Base-by-base conservation (phyloP, 1,140 invertebrate species). In the Aricia agestis region DNA sequence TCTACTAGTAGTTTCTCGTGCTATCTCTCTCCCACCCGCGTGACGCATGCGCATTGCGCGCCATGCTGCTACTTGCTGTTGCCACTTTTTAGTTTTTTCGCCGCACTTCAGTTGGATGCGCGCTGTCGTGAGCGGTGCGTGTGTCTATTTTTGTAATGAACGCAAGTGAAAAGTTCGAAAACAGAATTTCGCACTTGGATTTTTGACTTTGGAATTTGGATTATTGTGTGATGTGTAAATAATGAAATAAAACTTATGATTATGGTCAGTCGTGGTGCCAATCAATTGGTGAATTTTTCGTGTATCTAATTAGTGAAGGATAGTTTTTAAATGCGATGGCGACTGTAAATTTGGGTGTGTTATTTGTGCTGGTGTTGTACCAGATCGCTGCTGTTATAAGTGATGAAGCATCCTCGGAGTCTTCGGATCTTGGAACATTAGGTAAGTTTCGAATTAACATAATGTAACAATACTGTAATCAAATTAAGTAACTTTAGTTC, bases 261-360 rank as follows among this genome's bases (percentile, higher is more conserved):
- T 78, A 82, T 78, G 79, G 76, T 78, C 72, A 73, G 79, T 63
- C 10, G 68, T 81, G 71, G 71, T 79, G 74, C 72, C 69, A 77
- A 77, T 69, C 71, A 70, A 74, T 84, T 86, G 80, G 77, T 87
- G 82, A 81, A 79, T 82, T 79, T 70, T 73, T 82, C 74, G 79
- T 80, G 77, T 82, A 76, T 80, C 78, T 83, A 52, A 74, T 79
- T 80, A 80, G 76, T 83, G 76, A 70, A 71, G 80, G 73, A 80
- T 85, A 77, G 72, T 84, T 86, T 85, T 89, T 86, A 80, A 79
- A 72, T 76, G 79, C 73, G 70, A 90, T 90, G 88, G 87, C 87
- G 71, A 79, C 81, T 68, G 76, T 85, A 82, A 89, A 91, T 86
- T 85, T 86, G 82, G 81, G 85, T 81, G 71, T 90, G 80, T 89